These are phyloP conservation scores for Cebus imitator DNA, from an alignment of 2,113 vertebrate genomes.

Conservation along the genomic window DNA sequence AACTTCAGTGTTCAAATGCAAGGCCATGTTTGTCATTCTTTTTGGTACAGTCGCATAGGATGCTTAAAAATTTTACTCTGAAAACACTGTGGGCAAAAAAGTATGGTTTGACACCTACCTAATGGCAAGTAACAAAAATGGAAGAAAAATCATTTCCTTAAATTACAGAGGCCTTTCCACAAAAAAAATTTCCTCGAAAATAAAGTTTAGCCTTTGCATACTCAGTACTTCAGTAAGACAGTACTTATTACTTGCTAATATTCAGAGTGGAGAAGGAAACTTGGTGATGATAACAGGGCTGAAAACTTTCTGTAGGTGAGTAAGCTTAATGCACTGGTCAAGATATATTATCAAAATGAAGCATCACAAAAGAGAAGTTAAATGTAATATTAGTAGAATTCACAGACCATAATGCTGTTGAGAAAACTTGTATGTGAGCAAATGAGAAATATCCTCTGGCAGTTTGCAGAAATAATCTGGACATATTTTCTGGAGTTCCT, in stretches of 20 bases:
- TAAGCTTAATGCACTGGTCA: background rate
- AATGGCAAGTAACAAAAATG: background rate
- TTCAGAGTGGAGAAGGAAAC: background rate
- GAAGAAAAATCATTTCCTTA: background rate
- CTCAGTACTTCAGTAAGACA: background rate
- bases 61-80: background rate
- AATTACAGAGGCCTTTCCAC: background rate
- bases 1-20: background rate
- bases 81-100: background rate
- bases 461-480: background rate
- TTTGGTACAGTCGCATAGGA: background rate
- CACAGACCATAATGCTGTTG: background rate
- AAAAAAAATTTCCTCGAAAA: background rate
- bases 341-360: background rate
- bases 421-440: background rate
- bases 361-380: background rate
- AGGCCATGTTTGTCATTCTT: background rate
- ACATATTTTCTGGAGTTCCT: background rate
- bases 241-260: background rate
- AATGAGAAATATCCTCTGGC: background rate
- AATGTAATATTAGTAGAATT: background rate
- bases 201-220: background rate
- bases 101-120: background rate
- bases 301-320: background rate
- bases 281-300: background rate